Base-by-base conservation (phyloP, 2,797 vertebrate species). In the Protonibea diacanthus region DNA sequence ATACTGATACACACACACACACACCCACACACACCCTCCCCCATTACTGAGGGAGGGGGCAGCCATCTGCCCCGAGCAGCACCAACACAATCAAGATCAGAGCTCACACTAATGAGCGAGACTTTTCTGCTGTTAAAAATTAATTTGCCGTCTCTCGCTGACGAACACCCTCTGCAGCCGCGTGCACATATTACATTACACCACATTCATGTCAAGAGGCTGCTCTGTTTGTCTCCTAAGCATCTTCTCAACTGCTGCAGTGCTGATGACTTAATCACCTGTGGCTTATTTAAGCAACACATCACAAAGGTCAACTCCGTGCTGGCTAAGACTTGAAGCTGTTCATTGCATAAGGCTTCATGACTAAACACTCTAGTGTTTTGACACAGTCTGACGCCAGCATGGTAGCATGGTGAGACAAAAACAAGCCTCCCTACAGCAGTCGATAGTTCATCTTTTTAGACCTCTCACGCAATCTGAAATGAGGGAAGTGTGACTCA, bases 41-140 rank as follows among this genome's bases (percentile, higher is more conserved):
- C 90, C 82, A 23, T 76, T 61, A 66, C 66, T 44, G 58, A 75
- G 73, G 88, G 84, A 88, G 86, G 86, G 86, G 82, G 74, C 67
- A 47, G 83, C 94, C 94, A 95, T 95, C 93, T 95, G 95, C 90
- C 92, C 82, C 69, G 59, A 78, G 83, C 42, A 78, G 67, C 87
- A 80, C 69, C 80, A 63, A n/a, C 77, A 93, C 86, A 92, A 90
- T 90, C 81, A 87, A 89, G 80, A 91, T 93, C 87, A 91, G 78
- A 92, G 76, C 71, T 76, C 61, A 38, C 40, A 74, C 83, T 92
- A 88, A 93, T 87, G 89, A 91, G 77, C 71, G 61, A 52, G 76
- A 76, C 71, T 82, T 82, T 81, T 79, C 71, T 79, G 74, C 71
- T 68, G 80, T 85, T 86, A 76, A 86, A 83, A 77, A 88, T 82